Evolutionary conservation across 2,888 invertebrate genomes (phyloP), one percentile per base, ranked within the genome.

Genomic region (Apoderus coryli): DNA sequence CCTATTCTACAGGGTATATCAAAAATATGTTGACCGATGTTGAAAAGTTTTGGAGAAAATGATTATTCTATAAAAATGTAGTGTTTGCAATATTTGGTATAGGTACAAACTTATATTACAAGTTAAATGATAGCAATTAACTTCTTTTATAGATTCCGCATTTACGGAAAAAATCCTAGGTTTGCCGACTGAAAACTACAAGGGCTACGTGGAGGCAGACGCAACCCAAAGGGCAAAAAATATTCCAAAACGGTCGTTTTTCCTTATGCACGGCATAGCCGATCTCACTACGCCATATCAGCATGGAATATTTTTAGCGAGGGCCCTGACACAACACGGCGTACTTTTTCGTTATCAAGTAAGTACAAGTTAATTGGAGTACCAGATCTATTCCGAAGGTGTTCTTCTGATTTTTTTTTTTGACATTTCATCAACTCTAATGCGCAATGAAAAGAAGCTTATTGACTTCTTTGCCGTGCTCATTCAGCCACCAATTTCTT

Each of bases 81-180:
- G n/a, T n/a, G n/a, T n/a, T n/a, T n/a, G n/a, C n/a, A n/a, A n/a
- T n/a, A n/a, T n/a, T n/a, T n/a, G n/a, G n/a, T n/a, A n/a, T n/a
- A n/a, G n/a, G n/a, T n/a, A n/a, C n/a, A n/a, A n/a, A n/a, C n/a
- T n/a, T n/a, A n/a, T n/a, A n/a, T n/a, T n/a, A n/a, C n/a, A n/a
- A n/a, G n/a, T n/a, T n/a, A n/a, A n/a, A n/a, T n/a, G n/a, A n/a
- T n/a, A n/a, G n/a, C n/a, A n/a, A n/a, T n/a, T n/a, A n/a, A n/a
- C n/a, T n/a, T n/a, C n/a, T n/a, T n/a, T n/a, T n/a, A n/a, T n/a
- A 93, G 92, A 93, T 61, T 88, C 90, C 14, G 89, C 86, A 4
- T 93, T 93, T 56, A 90, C 93, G 69, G 93, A 95, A 64, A 72
- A 90, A 37, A 79, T 90, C 46, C 71, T 95, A 48, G 92, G 92